Conservation (phyloP, 2,113 vertebrate species). For the Brachypodius melanocephalos region DNA sequence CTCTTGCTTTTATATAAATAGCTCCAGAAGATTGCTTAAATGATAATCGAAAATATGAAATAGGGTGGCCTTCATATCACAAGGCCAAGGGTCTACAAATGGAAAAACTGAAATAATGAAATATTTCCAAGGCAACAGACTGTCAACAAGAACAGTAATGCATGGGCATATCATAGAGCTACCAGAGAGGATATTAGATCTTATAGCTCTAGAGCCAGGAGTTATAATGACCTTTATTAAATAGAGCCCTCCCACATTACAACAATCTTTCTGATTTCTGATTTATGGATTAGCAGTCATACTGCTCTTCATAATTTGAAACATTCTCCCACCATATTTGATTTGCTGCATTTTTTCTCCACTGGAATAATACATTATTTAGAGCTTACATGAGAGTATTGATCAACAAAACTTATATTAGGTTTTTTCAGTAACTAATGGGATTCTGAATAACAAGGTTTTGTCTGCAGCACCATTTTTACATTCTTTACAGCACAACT, state of each 20-base stretch:
- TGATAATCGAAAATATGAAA: conserved; percentile 87
- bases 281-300: conserved; percentile 70
- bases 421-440: conserved; percentile 32
- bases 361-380: conserved; percentile 62
- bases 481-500: background rate
- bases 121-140: conserved; percentile 86
- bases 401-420: conserved; percentile 59
- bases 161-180: conserved; percentile 80
- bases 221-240: conserved; percentile 79
- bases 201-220: conserved; percentile 71
- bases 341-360: conserved; percentile 62
- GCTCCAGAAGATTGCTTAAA: conserved; percentile 82
- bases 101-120: conserved; percentile 86
- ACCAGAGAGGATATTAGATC: conserved; percentile 78
- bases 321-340: conserved; percentile 59
- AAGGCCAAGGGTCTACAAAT: conserved; percentile 86
- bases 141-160: conserved; percentile 83
- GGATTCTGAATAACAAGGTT: conserved; percentile 31
- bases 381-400: conserved; percentile 46
- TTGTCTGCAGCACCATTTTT: conserved; percentile 4
- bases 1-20: conserved; percentile 83
- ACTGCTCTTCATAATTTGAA: conserved; percentile 48
- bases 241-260: conserved; percentile 72
- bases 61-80: conserved; percentile 81
- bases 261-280: conserved; percentile 69